These are phyloP conservation scores for Branchipolynoe longqiensis DNA, from an alignment of 2,888 invertebrate species.

Conservation along the genomic window DNA sequence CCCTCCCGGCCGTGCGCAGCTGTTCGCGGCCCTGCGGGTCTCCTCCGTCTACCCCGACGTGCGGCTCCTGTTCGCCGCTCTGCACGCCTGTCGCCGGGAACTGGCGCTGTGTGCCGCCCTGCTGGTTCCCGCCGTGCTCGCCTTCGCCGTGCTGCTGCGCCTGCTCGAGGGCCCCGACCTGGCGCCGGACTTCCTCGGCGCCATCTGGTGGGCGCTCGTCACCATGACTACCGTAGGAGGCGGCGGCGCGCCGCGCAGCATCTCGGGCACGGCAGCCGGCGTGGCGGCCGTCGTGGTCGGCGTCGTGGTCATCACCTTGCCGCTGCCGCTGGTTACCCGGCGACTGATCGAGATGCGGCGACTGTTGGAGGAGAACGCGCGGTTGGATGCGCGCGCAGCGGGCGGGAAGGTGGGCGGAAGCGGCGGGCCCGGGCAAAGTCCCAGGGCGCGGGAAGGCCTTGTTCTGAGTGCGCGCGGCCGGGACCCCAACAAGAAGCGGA, in stretches of 20 bases:
- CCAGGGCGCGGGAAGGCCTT: neutral
- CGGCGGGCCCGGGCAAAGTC: too few species aligned
- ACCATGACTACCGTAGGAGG: constrained; percentile 42
- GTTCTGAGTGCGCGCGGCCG: neutral
- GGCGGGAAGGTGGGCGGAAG: neutral
- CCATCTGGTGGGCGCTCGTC: constrained; percentile 38
- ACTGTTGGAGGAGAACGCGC: constrained; percentile 25
- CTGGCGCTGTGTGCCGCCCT: neutral
- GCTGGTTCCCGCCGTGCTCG: neutral
- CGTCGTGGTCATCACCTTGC: constrained; percentile 13
- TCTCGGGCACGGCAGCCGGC: neutral
- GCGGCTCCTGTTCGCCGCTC: neutral
- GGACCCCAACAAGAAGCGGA: constrained; percentile 10
- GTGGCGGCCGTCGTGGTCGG: constrained; percentile 7
- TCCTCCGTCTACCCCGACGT: constrained; percentile 41
- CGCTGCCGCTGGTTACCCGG: constrained; percentile 9
- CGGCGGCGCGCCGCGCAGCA: neutral
- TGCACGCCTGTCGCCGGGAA: neutral
- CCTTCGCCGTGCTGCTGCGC: constrained; percentile 4
- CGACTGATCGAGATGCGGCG: neutral
- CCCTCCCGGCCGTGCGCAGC: too few species aligned
- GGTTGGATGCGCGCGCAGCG: neutral
- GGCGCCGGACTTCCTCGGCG: constrained; percentile 2
- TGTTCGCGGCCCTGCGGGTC: neutral
- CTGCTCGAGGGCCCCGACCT: constrained; percentile 6